Conservation (phyloP, 2,113 vertebrate species). For the Caracal caracal region DNA sequence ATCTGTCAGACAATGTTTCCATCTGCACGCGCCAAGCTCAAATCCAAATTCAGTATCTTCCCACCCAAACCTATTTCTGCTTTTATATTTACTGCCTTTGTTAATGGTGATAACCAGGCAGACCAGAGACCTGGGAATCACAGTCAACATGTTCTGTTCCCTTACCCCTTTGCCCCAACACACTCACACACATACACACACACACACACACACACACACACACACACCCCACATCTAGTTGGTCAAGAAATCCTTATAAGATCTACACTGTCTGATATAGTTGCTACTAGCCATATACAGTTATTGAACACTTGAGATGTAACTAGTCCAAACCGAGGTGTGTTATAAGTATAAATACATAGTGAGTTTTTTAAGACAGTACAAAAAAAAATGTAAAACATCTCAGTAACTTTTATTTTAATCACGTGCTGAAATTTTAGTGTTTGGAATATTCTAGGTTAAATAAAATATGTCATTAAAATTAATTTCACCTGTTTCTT, state of each 20-base stretch:
- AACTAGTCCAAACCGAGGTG: not conserved
- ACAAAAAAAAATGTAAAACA: not conserved
- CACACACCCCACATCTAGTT: not conserved
- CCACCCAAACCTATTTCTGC: not conserved
- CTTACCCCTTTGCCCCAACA: not conserved
- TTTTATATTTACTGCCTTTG: not conserved
- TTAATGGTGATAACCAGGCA: not conserved
- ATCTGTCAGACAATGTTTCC: not conserved
- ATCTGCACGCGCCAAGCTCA: constrained; percentile 28
- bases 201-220: not conserved
- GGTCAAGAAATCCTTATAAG: constrained; percentile 1
- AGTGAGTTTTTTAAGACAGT: not conserved
- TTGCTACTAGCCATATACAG: not conserved
- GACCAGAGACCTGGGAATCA: not conserved
- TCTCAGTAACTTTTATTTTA: not conserved
- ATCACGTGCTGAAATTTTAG: not conserved
- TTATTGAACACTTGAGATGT: not conserved
- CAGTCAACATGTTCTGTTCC: not conserved
- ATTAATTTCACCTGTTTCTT: constrained; percentile 14
- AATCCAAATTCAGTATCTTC: not conserved
- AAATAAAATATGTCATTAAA: constrained; percentile 44
- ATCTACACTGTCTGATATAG: not conserved
- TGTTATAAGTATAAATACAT: not conserved
- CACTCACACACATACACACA: not conserved
- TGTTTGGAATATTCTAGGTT: not conserved